These are phyloP conservation scores for Archocentrus centrarchus DNA, from an alignment of 2,113 vertebrate genomes.

Conservation along the genomic window DNA sequence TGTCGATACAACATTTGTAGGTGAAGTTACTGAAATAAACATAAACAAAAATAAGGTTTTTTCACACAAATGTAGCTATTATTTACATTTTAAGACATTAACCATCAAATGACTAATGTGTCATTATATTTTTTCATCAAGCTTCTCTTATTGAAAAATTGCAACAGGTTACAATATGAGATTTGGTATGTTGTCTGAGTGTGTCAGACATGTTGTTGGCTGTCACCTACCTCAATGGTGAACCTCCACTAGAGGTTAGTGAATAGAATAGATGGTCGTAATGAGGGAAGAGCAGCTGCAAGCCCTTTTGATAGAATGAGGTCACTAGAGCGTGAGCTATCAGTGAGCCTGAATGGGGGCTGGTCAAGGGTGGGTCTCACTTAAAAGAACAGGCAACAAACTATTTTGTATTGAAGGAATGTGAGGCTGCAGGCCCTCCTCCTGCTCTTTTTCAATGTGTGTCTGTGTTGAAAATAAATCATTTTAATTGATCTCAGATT, in stretches of 20 bases:
- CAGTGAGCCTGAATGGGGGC: constrained; percentile 73
- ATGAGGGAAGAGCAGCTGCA: constrained; percentile 80
- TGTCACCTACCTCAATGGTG: constrained; percentile 43
- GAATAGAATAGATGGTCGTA: constrained; percentile 71
- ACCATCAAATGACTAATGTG: not conserved
- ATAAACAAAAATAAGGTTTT: no score
- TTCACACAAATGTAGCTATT: not conserved
- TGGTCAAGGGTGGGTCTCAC: constrained; percentile 36
- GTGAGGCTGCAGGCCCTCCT: constrained; percentile 40
- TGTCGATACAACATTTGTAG: not conserved
- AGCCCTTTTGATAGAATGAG: constrained; percentile 80
- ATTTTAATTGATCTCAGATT: constrained; percentile 78
- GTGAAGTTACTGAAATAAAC: not conserved
- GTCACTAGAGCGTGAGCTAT: constrained; percentile 76
- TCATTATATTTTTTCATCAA: not conserved
- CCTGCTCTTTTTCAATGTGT: constrained; percentile 49
- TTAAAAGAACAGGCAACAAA: constrained; percentile 68
- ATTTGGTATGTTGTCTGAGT: not conserved
- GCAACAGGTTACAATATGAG: not conserved
- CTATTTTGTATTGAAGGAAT: constrained; percentile 75
- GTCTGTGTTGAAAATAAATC: constrained; percentile 77
- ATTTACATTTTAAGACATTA: not conserved
- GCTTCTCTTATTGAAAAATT: not conserved
- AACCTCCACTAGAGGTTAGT: constrained; percentile 69
- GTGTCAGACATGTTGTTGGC: constrained; percentile 29